Conservation (phyloP, 2,113 vertebrate genomes). For the Tamias sibiricus region DNA sequence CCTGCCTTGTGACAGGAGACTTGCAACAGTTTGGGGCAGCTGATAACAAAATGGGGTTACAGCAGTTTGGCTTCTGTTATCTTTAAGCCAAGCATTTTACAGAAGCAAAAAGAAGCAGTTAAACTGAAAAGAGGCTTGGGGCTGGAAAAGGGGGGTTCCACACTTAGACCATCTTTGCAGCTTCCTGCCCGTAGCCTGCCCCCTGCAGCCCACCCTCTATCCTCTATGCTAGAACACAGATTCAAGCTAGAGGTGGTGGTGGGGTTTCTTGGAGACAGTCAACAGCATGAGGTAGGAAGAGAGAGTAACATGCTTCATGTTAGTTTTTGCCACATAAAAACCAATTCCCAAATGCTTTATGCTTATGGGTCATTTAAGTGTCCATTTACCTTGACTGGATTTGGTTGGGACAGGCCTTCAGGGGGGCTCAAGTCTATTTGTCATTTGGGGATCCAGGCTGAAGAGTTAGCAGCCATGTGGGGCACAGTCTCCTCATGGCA, state of each 20-base stretch:
- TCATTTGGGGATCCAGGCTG: not conserved
- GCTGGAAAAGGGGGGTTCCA: no score
- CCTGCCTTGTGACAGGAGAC: no score
- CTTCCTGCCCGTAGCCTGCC: not conserved
- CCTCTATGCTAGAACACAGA: not conserved
- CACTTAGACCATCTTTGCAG: not conserved
- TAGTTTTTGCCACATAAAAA: slow-evolving; percentile 23
- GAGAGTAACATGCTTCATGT: not conserved
- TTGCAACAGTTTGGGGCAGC: no score
- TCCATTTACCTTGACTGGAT: not conserved
- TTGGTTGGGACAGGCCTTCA: not conserved
- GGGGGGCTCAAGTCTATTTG: not conserved
- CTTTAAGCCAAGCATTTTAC: no score
- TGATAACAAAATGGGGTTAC: no score
- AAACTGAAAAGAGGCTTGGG: no score
- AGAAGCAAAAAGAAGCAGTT: no score
- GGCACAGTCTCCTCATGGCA: not conserved
- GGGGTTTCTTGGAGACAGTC: not conserved
- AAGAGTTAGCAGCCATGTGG: not conserved
- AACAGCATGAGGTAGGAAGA: not conserved
- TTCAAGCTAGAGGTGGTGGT: not conserved
- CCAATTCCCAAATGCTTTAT: not conserved
- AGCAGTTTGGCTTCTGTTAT: no score
- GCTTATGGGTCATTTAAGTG: not conserved
- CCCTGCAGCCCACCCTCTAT: not conserved